phyloP scores from a whole-genome alignment of 2,113 vertebrate genomes.

The Carollia perspicillata region DNA sequence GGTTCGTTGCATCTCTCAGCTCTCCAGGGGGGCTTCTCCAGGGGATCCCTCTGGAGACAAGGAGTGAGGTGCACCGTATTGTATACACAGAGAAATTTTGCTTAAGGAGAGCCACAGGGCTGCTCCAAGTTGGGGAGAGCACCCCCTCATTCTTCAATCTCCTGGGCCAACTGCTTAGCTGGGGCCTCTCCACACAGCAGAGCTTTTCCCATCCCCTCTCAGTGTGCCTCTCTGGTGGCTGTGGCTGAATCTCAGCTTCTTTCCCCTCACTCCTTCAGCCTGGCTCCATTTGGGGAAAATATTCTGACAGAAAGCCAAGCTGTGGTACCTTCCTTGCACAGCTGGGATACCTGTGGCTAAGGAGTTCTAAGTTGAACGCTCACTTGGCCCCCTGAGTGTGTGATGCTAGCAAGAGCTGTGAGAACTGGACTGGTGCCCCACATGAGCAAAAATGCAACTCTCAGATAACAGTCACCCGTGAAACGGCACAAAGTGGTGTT shows the following conservation, averaged over 20 bases:
- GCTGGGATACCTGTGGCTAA: background rate
- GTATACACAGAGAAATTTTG: background rate
- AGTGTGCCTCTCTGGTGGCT: background rate
- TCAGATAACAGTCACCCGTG: background rate
- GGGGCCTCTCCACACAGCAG: fast-evolving
- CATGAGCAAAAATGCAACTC: background rate
- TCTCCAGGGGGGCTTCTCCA: background rate
- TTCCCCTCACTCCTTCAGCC: background rate
- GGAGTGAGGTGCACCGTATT: too few relatives aligned
- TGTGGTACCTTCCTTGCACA: background rate
- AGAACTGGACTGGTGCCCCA: background rate
- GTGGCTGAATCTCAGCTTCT: background rate
- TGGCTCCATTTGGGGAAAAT: background rate
- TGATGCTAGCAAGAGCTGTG: background rate
- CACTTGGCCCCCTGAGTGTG: background rate
- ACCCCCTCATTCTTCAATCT: background rate
- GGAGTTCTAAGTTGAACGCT: background rate
- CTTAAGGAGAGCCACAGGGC: background rate
- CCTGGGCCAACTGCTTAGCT: background rate
- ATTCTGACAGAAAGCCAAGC: background rate
- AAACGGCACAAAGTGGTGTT: background rate
- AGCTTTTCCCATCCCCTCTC: background rate
- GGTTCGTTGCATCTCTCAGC: background rate
- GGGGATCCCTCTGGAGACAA: background rate
- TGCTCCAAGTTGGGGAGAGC: background rate